Conservation (phyloP, 2,888 invertebrate genomes). For the Chloroclysta siterata region DNA sequence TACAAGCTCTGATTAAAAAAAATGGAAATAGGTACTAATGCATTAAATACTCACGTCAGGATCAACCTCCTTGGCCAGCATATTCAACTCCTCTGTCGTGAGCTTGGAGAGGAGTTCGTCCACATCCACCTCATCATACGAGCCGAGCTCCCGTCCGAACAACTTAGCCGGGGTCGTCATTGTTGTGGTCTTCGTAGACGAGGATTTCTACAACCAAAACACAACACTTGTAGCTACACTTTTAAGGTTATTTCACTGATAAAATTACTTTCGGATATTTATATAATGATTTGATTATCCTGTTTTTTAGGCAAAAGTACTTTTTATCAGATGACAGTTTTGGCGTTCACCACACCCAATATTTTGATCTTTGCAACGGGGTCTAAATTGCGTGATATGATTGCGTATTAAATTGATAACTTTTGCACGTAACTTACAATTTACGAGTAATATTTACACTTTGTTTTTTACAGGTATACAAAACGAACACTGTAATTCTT, state of each 20-base stretch:
- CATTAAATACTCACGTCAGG: conserved; percentile 94
- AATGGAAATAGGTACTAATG: neutral
- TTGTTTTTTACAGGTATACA: neutral
- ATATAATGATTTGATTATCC: neutral
- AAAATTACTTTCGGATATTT: neutral
- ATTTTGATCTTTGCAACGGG: conserved; percentile 46
- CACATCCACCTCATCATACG: conserved; percentile 97
- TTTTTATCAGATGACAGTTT: conserved; percentile 53
- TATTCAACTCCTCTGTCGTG: conserved; percentile 97
- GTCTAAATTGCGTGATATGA: neutral
- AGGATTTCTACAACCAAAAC: conserved; percentile 90
- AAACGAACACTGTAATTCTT: too few relatives aligned
- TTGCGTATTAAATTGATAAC: neutral
- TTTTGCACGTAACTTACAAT: conserved; percentile 50
- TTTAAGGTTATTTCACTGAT: conserved; percentile 24
- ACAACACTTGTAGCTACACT: conserved; percentile 50
- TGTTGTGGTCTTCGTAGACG: conserved; percentile 94
- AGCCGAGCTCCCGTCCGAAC: conserved; percentile 94
- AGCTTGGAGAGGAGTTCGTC: conserved; percentile 97
- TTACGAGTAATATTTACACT: neutral
- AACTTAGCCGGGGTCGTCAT: conserved; percentile 96
- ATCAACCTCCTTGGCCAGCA: conserved; percentile 99
- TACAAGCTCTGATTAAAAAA: too few relatives aligned
- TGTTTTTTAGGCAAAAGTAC: too few relatives aligned
- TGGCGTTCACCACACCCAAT: conserved; percentile 75